These are phyloP conservation scores for Brachyalestes nurse DNA, from an alignment of 2,797 vertebrate species.

Conservation along the genomic window DNA sequence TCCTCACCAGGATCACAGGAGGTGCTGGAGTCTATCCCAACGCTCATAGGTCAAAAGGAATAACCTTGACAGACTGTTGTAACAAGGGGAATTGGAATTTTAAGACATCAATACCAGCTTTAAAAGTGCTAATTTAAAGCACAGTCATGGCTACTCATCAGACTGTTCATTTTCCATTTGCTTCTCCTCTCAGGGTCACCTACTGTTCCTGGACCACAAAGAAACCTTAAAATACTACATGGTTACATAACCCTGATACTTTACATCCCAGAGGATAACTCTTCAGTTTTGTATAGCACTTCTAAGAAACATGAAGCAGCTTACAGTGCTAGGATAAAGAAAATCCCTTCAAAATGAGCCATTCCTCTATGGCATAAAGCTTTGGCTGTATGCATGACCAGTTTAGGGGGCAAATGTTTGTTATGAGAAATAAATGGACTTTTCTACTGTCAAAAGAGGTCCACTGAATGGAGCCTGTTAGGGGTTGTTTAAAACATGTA, in stretches of 20 bases:
- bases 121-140: constrained; percentile 37
- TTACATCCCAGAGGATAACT: constrained; percentile 1
- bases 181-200: constrained; percentile 28
- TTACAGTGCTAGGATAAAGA: background rate
- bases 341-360: background rate
- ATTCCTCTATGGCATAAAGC: background rate
- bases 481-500: background rate
- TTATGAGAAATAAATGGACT: background rate
- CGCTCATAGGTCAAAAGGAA: no score
- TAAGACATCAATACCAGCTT: constrained; percentile 26
- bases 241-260: constrained; percentile 15
- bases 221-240: background rate
- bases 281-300: background rate
- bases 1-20: no score
- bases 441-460: background rate
- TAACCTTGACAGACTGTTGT: no score
- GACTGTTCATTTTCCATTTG: background rate
- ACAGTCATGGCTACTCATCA: constrained; percentile 4
- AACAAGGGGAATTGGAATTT: constrained; percentile 37
- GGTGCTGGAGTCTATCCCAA: no score
- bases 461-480: no score
- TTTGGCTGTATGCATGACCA: background rate
- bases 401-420: background rate
- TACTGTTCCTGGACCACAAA: constrained; percentile 3
- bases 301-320: background rate